Percentiles rank a stretch among this genome's conserved stretches.
These are phyloP conservation scores for Anastrepha ludens DNA, from an alignment of 1,140 invertebrate genomes.

Conservation along the genomic window DNA sequence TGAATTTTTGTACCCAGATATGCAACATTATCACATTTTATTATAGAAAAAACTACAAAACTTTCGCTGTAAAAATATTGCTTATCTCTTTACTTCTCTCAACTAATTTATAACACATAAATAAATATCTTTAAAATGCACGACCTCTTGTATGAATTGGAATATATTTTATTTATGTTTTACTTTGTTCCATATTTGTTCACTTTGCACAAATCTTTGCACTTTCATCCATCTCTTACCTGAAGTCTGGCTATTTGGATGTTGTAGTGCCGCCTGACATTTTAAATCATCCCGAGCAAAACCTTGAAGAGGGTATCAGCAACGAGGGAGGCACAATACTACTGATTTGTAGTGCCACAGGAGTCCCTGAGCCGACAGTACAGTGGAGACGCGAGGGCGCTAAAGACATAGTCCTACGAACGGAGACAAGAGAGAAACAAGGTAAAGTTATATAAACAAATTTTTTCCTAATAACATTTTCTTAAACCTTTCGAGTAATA, in stretches of 20 bases:
- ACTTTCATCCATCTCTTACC: constrained; percentile 1
- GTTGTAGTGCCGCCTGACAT: constrained; percentile 91
- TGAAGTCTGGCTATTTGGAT: constrained; percentile 86
- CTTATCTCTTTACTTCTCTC: no score
- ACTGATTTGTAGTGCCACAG: constrained; percentile 86
- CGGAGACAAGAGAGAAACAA: constrained; percentile 81
- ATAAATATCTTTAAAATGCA: not conserved
- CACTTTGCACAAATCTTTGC: constrained; percentile 36
- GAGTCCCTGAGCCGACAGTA: constrained; percentile 83
- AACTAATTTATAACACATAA: no score
- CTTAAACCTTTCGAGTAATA: no score
- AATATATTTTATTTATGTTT: constrained; percentile 6
- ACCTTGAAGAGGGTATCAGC: constrained; percentile 77
- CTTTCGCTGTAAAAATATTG: no score
- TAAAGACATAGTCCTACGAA: constrained; percentile 82
- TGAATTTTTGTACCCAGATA: no score
- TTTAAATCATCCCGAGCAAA: constrained; percentile 78
- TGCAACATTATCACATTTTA: no score
- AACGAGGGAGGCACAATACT: constrained; percentile 86
- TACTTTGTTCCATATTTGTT: constrained; percentile 25
- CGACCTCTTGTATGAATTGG: not conserved
- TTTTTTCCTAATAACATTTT: no score
- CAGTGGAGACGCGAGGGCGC: constrained; percentile 86
- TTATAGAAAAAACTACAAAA: no score
- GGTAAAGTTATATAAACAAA: constrained; percentile 73